Evolutionary conservation across 1,140 invertebrate species (phyloP).

Genomic region (Psilanteris sp.): DNA sequence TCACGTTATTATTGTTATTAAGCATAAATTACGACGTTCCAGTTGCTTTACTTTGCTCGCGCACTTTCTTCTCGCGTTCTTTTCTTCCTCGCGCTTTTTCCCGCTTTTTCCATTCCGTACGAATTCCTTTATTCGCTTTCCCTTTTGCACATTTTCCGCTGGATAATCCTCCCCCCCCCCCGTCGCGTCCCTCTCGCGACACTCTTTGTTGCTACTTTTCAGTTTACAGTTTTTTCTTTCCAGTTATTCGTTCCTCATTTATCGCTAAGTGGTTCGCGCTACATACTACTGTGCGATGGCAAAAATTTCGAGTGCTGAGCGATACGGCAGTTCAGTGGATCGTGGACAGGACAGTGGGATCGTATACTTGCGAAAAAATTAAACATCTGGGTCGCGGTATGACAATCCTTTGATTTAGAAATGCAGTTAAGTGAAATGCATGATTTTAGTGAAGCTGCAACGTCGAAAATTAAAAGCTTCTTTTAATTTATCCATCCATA

Average conservation of each 20-base stretch:
- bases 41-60: conserved; percentile 8
- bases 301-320: conserved; percentile 24
- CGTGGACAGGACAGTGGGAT: conserved; percentile 9
- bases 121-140: not conserved
- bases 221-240: conserved; percentile 7
- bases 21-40: conserved; percentile 22
- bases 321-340: conserved; percentile 1
- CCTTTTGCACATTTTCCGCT: too few species aligned
- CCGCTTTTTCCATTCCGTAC: not conserved
- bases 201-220: not conserved
- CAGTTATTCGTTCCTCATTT: conserved; percentile 42
- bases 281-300: conserved; percentile 24
- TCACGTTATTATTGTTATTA: conserved; percentile 26
- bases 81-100: not conserved
- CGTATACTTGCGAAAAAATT: not conserved
- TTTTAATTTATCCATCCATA: too few species aligned
- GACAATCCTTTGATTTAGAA: not conserved
- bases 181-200: too few species aligned
- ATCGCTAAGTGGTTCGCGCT: conserved; percentile 35
- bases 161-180: too few species aligned
- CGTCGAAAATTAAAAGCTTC: too few species aligned
- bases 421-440: not conserved
- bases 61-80: conserved; percentile 8
- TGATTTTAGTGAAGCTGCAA: not conserved
- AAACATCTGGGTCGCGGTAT: conserved; percentile 3